Percentiles rank a stretch among this genome's conserved stretches.
phyloP scores from a whole-genome alignment of 1,140 invertebrate species.

The Drosophila santomea region DNA sequence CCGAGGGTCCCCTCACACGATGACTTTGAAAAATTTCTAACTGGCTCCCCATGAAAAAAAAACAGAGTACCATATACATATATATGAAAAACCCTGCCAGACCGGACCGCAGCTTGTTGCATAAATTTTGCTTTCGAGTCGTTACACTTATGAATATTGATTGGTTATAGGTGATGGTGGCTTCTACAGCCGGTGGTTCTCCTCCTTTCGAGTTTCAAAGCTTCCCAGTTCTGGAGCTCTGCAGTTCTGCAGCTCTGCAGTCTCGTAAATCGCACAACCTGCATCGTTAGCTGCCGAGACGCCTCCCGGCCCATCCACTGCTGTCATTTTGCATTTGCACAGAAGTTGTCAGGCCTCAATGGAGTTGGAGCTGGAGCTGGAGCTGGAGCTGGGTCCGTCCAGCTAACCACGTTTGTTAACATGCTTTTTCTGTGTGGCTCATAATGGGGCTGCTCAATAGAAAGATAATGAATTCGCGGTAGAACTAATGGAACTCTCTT shows the following conservation, averaged over 20 bases:
- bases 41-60: conserved; percentile 24
- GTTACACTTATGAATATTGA: conserved; percentile 79
- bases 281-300: conserved; percentile 58
- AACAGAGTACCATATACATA: not conserved
- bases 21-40: conserved; percentile 80
- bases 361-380: too few species aligned
- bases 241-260: not conserved
- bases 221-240: not conserved
- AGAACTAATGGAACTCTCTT: conserved; percentile 31
- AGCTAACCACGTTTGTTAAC: conserved; percentile 26
- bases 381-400: conserved; percentile 1
- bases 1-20: conserved; percentile 56
- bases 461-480: conserved; percentile 42
- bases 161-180: conserved; percentile 68
- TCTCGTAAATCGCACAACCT: conserved; percentile 57
- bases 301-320: conserved; percentile 31
- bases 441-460: conserved; percentile 49
- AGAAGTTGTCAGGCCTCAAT: conserved; percentile 36
- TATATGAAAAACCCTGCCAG: conserved; percentile 21
- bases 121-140: conserved; percentile 62
- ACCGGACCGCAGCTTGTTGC: conserved; percentile 38
- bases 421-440: conserved; percentile 19
- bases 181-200: conserved; percentile 2
- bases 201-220: conserved; percentile 2
- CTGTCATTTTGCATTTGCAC: conserved; percentile 66